Evolutionary conservation across 2,113 vertebrate genomes (phyloP).

Genomic region (Phyllostomus hastatus): DNA sequence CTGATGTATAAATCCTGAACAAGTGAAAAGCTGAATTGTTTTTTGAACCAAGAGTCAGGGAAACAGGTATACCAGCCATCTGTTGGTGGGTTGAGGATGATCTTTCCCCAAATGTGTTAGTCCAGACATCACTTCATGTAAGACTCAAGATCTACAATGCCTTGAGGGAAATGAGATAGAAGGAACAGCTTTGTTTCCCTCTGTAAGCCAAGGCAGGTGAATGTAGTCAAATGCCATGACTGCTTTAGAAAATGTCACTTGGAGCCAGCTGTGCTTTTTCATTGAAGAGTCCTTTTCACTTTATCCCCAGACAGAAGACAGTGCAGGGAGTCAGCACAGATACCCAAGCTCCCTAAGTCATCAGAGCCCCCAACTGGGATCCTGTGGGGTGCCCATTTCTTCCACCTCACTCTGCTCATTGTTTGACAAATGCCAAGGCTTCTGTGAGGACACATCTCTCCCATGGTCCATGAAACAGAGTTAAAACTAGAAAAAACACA

Average conservation of each 20-base stretch:
- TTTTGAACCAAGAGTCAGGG: neutral
- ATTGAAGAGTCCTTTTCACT: neutral
- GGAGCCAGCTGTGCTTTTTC: neutral
- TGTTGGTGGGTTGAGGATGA: neutral
- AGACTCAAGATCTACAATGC: neutral
- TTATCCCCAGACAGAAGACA: neutral
- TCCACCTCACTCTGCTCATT: neutral
- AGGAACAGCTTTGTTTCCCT: neutral
- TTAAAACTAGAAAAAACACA: neutral
- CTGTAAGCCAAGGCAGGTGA: neutral
- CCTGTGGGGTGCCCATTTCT: neutral
- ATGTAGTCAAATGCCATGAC: neutral
- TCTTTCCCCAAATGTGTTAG: slow-evolving; percentile 4
- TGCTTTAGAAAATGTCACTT: neutral
- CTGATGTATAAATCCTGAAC: neutral
- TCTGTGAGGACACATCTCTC: neutral
- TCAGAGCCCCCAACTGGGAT: too few relatives aligned
- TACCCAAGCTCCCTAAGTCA: neutral
- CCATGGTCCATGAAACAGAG: neutral
- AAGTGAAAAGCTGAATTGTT: neutral
- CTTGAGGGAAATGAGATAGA: neutral
- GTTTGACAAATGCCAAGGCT: slow-evolving; percentile 28
- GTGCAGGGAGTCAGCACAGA: neutral
- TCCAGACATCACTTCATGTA: neutral
- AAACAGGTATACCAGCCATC: slow-evolving; percentile 57